Conservation (phyloP, 2,113 vertebrate species). For the Melospiza georgiana region DNA sequence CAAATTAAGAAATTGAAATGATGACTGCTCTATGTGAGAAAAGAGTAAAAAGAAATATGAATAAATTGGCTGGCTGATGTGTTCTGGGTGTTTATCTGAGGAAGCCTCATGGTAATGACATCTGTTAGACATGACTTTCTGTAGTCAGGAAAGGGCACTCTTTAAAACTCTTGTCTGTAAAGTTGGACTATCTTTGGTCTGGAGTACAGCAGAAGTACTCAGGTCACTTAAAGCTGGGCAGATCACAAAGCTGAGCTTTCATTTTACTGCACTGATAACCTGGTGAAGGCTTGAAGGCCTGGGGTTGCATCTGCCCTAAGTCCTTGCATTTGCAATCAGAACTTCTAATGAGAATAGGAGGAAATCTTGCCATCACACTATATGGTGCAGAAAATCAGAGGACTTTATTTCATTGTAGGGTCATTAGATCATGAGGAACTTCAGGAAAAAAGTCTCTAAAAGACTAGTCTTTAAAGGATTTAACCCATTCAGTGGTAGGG, state of each 20-base stretch:
- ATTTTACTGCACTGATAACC: neutral
- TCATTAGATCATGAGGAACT: neutral
- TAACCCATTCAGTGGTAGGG: neutral
- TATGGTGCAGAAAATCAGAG: neutral
- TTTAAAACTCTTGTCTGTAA: neutral
- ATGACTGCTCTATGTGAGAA: neutral
- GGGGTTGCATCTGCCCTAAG: neutral
- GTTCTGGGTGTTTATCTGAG: neutral
- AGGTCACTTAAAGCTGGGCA: neutral
- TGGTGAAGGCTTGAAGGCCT: neutral
- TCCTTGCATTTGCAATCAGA: neutral
- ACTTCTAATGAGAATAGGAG: neutral
- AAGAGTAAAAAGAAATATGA: neutral
- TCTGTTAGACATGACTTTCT: neutral
- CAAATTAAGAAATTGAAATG: neutral
- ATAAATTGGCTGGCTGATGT: neutral
- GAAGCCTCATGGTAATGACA: neutral
- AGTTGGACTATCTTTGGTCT: neutral
- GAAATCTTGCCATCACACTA: neutral
- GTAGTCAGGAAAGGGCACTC: neutral
- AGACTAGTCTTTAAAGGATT: neutral
- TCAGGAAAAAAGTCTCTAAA: neutral
- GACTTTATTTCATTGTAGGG: neutral
- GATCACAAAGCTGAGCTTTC: neutral
- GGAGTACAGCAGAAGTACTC: neutral